Base-by-base conservation (phyloP, 2,113 vertebrate species). In the Bubo scandiacus region DNA sequence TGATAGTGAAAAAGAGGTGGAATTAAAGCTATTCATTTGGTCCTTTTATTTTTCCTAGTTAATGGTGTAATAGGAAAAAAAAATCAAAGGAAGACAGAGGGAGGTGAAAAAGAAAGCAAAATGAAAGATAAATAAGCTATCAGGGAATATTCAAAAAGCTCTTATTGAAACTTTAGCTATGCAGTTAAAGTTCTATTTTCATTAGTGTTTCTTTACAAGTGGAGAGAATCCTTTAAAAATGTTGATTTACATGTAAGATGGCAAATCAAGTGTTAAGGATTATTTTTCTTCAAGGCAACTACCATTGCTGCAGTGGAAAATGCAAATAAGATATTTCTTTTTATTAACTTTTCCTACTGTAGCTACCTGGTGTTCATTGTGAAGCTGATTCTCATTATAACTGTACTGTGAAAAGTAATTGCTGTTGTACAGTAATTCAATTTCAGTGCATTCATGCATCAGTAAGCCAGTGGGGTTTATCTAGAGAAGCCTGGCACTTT, bases 341-440 rank as follows among this genome's bases (percentile, higher is more conserved):
- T 96, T 94, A 94, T 94, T 96, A 94, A 96, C 81, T 96, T 96
- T 91, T 85, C 83, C 61, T 96, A 13, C 92, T 92, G 43, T 85
- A 88, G 94, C 88, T 98, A 96, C 97, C 97, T 96, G 96, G 96
- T 97, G 94, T 95, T 98, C 96, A 79, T 97, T 90, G 97, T 77
- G 78, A 94, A 95, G 95, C 97, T 77, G 97, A 97, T 97, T 98
- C 97, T 98, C 96, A 97, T 98, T 98, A 97, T 98, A 97, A 96
- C 95, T 94, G 94, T 96, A 73, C 97, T 95, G 97, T 96, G 97
- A 97, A 98, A 98, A 99, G 98, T 98, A 98, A 98, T 98, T 98
- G 98, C 97, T 97, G 97, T 97, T 98, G 98, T 99, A 98, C 98
- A 98, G 98, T 98, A 98, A 99, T 99, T 99, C 98, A 99, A 98